These are phyloP conservation scores for Cynoglossus semilaevis DNA, from an alignment of 2,113 vertebrate species.

Conservation along the genomic window DNA sequence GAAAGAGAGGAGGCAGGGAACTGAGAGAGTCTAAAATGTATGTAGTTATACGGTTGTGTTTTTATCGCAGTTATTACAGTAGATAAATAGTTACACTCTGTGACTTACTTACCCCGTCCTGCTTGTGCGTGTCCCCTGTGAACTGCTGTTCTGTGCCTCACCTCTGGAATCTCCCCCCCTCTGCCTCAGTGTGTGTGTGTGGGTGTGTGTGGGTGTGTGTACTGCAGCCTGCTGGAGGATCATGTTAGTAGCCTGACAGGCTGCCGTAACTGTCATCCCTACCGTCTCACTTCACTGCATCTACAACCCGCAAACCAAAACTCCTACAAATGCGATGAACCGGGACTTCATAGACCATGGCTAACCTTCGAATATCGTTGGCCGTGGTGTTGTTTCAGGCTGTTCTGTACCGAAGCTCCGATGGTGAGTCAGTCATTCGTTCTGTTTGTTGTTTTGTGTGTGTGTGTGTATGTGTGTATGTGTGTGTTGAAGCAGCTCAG, in stretches of 20 bases:
- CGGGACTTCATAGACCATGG: constrained; percentile 59
- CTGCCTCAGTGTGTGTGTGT: background rate
- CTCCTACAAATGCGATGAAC: constrained; percentile 50
- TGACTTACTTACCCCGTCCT: too few relatives aligned
- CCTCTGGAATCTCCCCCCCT: background rate
- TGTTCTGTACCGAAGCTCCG: constrained; percentile 33
- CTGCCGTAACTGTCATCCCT: constrained; percentile 18
- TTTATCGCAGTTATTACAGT: too few relatives aligned
- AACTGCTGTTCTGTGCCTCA: background rate
- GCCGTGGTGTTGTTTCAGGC: constrained; percentile 33
- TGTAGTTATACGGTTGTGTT: too few relatives aligned
- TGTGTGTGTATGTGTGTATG: background rate
- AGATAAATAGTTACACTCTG: too few relatives aligned
- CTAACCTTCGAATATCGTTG: constrained; percentile 43
- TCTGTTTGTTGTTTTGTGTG: constrained; percentile 21
- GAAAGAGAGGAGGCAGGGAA: too few relatives aligned
- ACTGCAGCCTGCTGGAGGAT: constrained; percentile 50
- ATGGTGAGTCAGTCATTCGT: constrained; percentile 53
- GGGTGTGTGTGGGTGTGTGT: background rate
- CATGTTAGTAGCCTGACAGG: constrained; percentile 27
- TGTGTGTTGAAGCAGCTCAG: background rate
- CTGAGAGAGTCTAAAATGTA: too few relatives aligned
- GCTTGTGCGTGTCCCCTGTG: too few relatives aligned
- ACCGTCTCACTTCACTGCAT: constrained; percentile 39
- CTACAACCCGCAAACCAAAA: constrained; percentile 21